phyloP scores from a whole-genome alignment of 1,140 invertebrate genomes.

The Megalopta genalis region DNA sequence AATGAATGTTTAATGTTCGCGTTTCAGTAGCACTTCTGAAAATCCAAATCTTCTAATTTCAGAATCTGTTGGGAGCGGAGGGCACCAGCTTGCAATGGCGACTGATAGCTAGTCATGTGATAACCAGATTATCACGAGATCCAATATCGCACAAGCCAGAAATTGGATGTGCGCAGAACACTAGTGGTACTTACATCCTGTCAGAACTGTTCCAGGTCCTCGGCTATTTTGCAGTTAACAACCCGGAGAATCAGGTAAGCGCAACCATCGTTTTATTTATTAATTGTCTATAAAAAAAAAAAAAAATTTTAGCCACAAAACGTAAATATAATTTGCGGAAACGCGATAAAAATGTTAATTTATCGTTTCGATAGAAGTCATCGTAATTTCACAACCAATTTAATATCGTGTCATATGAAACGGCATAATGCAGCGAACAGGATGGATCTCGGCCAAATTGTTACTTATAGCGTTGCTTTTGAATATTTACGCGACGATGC shows the following conservation, averaged over 20 bases:
- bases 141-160: slow-evolving; percentile 78
- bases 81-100: slow-evolving; percentile 92
- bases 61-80: slow-evolving; percentile 92
- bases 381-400: neutral
- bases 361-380: neutral
- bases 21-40: neutral
- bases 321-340: neutral
- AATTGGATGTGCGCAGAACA: slow-evolving; percentile 63
- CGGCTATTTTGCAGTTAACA: slow-evolving; percentile 90
- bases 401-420: neutral
- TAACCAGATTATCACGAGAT: slow-evolving; percentile 87
- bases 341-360: neutral
- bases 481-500: no score
- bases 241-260: slow-evolving; percentile 90
- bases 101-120: slow-evolving; percentile 91
- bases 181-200: slow-evolving; percentile 80
- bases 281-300: no score
- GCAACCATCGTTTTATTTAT: no score
- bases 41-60: slow-evolving; percentile 72
- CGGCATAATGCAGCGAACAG: neutral
- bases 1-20: no score
- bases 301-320: no score
- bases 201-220: slow-evolving; percentile 89
- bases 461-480: no score
- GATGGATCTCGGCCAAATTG: no score